These are phyloP conservation scores for Ochlodes sylvanus DNA, from an alignment of 2,888 invertebrate species.

Conservation along the genomic window DNA sequence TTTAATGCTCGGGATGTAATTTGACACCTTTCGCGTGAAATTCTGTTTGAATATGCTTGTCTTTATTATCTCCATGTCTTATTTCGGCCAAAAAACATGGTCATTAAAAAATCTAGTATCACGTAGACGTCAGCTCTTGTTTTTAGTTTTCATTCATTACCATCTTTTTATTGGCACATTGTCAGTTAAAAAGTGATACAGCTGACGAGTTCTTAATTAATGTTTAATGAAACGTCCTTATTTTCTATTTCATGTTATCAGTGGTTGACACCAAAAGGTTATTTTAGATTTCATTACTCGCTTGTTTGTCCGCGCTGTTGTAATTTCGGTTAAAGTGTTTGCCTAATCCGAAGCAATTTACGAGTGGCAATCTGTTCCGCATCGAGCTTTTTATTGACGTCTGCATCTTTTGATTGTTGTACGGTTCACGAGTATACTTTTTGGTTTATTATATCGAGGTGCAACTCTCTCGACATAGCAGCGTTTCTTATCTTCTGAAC, in stretches of 20 bases:
- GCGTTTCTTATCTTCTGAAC: neutral
- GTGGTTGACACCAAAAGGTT: neutral
- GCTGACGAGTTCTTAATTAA: too few relatives aligned
- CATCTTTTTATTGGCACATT: too few relatives aligned
- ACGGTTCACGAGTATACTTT: neutral
- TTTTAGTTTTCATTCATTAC: neutral
- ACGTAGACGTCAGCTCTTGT: neutral
- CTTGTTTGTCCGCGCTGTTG: neutral
- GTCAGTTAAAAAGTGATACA: too few relatives aligned
- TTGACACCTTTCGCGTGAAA: neutral
- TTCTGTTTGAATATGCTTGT: neutral
- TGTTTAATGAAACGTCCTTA: too few relatives aligned
- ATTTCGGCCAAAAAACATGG: neutral
- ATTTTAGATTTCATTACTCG: neutral
- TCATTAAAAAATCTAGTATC: neutral
- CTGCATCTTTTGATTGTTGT: constrained; percentile 8
- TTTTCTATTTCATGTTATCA: neutral
- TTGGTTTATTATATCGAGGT: neutral
- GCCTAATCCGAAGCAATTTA: constrained; percentile 14
- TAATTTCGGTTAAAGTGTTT: constrained; percentile 7
- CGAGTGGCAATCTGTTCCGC: constrained; percentile 30
- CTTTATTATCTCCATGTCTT: neutral
- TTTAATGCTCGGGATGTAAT: neutral
- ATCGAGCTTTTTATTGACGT: constrained; percentile 9
- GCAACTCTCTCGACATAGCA: neutral